Conservation (phyloP, 2,888 invertebrate genomes). For the Athrips mouffetella region DNA sequence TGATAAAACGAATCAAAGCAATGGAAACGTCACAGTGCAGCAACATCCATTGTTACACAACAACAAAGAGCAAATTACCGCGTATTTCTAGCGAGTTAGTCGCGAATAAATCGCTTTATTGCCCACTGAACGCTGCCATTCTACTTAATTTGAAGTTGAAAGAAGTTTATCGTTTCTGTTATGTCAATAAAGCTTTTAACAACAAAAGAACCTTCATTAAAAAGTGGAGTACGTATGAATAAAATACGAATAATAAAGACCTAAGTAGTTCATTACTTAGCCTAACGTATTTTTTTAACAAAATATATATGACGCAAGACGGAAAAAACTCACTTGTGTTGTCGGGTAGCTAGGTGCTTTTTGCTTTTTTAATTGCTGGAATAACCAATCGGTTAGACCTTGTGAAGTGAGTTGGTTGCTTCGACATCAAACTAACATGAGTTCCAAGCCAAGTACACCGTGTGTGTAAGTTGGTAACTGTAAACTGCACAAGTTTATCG, state of each 20-base stretch:
- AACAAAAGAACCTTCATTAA: constrained; percentile 5
- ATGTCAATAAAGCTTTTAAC: constrained; percentile 14
- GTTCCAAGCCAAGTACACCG: not conserved
- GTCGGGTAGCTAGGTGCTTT: not conserved
- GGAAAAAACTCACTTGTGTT: not conserved
- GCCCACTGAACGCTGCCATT: constrained; percentile 5
- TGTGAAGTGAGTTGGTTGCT: constrained; percentile 11
- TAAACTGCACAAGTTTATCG: constrained; percentile 16
- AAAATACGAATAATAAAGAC: constrained; percentile 1
- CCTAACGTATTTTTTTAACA: not conserved
- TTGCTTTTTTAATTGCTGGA: not conserved
- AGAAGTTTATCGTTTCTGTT: constrained; percentile 16
- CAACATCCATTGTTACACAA: constrained; percentile 14
- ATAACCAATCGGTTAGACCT: constrained; percentile 9
- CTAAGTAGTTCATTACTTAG: constrained; percentile 1
- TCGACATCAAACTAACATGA: constrained; percentile 1
- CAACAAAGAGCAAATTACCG: constrained; percentile 19
- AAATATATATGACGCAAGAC: not conserved
- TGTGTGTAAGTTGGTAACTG: constrained; percentile 15
- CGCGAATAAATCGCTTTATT: constrained; percentile 19
- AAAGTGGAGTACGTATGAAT: constrained; percentile 1
- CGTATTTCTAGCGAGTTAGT: constrained; percentile 17
- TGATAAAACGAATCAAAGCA: constrained; percentile 13
- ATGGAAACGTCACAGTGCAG: constrained; percentile 10
- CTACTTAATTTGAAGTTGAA: constrained; percentile 17